Evolutionary conservation across 2,797 vertebrate genomes (phyloP).

Genomic region (Microctenopoma lineatum): DNA sequence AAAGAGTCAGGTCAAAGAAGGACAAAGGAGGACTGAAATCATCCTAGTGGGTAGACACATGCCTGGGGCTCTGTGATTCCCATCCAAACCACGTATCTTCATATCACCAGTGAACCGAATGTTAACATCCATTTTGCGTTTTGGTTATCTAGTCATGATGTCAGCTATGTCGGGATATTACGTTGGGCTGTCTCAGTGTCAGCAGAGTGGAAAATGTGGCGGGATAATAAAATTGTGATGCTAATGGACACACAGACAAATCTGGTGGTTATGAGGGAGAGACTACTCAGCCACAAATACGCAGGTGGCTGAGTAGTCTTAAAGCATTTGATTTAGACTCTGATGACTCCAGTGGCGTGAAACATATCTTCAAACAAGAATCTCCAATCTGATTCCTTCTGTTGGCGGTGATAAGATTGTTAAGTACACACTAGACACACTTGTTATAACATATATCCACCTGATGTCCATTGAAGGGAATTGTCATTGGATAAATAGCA

Average conservation of each 20-base stretch:
- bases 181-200: slow-evolving; percentile 36
- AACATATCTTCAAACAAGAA: slow-evolving; percentile 11
- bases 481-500: too few relatives aligned
- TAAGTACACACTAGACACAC: not conserved
- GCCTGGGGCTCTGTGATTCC: slow-evolving; percentile 58
- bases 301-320: not conserved
- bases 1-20: slow-evolving; percentile 65
- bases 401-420: not conserved
- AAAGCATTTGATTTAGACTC: too few relatives aligned
- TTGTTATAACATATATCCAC: slow-evolving; percentile 6
- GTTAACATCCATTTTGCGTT: slow-evolving; percentile 60
- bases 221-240: slow-evolving; percentile 32
- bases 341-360: too few relatives aligned
- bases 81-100: slow-evolving; percentile 58
- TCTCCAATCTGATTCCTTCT: not conserved
- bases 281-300: slow-evolving; percentile 21
- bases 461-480: not conserved
- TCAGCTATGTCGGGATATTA: slow-evolving; percentile 45
- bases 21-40: slow-evolving; percentile 53
- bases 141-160: slow-evolving; percentile 49
- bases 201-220: slow-evolving; percentile 33
- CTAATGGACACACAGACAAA: slow-evolving; percentile 43
- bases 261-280: slow-evolving; percentile 27
- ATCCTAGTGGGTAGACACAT: slow-evolving; percentile 59
- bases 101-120: slow-evolving; percentile 51